Percentiles rank a stretch among this genome's conserved stretches.
Conservation (phyloP, 2,888 invertebrate species). For the Hirtodrosophila alboralis region DNA sequence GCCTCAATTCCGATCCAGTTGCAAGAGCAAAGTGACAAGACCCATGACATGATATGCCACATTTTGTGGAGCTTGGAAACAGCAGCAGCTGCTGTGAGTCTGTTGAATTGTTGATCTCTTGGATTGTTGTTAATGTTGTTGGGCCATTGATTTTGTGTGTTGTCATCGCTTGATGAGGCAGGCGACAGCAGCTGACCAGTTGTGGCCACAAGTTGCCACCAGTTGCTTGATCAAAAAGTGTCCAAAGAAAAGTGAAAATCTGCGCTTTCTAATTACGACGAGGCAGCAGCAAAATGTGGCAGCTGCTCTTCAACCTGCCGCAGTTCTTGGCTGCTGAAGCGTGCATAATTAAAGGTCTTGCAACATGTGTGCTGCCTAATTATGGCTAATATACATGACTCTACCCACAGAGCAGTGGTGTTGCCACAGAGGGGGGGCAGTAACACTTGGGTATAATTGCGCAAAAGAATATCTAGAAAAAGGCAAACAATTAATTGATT, state of each 20-base stretch:
- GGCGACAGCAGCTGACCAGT: constrained; percentile 25
- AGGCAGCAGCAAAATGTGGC: constrained; percentile 14
- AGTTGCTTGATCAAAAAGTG: constrained; percentile 30
- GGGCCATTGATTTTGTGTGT: constrained; percentile 62
- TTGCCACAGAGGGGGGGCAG: no score
- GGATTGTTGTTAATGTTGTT: constrained; percentile 22
- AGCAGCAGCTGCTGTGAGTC: constrained; percentile 32
- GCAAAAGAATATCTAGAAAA: no score
- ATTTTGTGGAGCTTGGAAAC: constrained; percentile 54
- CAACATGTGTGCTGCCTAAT: constrained; percentile 58
- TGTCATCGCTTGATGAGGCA: constrained; percentile 63
- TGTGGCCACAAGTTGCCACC: not conserved
- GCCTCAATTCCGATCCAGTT: no score
- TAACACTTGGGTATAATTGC: no score
- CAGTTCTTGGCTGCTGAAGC: constrained; percentile 62
- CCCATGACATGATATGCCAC: constrained; percentile 72
- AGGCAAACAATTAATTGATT: no score
- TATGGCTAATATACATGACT: constrained; percentile 69
- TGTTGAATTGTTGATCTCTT: no score
- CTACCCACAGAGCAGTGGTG: not conserved
- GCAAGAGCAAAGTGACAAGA: constrained; percentile 65
- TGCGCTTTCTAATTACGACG: constrained; percentile 69
- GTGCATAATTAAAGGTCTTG: constrained; percentile 69
- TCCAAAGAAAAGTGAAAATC: constrained; percentile 70
- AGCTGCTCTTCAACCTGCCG: constrained; percentile 9